A percentile compares a stretch with the other conserved stretches of the same genome.
Evolutionary conservation across 2,888 invertebrate genomes (phyloP).

Genomic region (Formica aserva): DNA sequence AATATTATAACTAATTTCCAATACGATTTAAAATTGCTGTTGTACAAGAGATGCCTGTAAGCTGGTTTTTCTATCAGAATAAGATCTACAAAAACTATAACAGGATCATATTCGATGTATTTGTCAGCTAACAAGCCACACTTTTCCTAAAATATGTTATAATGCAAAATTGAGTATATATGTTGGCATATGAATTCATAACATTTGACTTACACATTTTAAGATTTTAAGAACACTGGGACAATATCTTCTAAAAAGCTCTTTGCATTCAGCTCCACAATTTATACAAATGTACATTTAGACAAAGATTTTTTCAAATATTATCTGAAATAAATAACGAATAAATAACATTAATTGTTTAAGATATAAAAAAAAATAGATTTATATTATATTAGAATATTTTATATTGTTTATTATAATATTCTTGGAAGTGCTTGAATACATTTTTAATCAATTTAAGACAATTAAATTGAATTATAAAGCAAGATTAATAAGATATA

Average conservation of each 20-base stretch:
- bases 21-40: conserved; percentile 91
- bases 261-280: conserved; percentile 89
- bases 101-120: conserved; percentile 96
- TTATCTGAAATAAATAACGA: conserved; percentile 34
- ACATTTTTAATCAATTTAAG: not conserved
- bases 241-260: conserved; percentile 90
- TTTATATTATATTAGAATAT: not conserved
- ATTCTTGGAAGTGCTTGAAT: too few species aligned
- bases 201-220: conserved; percentile 89
- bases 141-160: conserved; percentile 87
- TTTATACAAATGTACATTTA: conserved; percentile 88
- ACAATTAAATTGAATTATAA: not conserved
- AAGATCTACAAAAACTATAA: conserved; percentile 94
- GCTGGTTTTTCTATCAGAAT: conserved; percentile 93
- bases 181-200: not conserved
- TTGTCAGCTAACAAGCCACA: conserved; percentile 94
- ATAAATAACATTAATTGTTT: not conserved
- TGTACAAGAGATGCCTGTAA: conserved; percentile 94
- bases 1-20: conserved; percentile 94
- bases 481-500: too few species aligned
- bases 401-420: not conserved
- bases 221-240: conserved; percentile 91
- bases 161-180: not conserved
- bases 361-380: not conserved
- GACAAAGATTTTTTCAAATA: not conserved